phyloP scores from a whole-genome alignment of 53 echinoderm and acorn worm species.

The Patiria pectinifera region DNA sequence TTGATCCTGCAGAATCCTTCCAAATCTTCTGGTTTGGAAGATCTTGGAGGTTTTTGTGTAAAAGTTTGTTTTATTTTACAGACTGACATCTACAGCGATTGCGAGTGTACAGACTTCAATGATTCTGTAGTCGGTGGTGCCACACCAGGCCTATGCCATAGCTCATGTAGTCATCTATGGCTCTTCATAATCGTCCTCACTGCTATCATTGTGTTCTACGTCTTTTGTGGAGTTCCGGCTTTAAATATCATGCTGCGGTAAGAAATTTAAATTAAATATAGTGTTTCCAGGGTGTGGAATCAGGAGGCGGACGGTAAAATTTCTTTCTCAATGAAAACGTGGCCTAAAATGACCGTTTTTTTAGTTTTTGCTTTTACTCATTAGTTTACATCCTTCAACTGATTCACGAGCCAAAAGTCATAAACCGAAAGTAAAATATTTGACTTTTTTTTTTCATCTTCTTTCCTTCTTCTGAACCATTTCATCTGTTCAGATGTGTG shows the following conservation, averaged over 20 bases:
- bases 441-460: too few relatives aligned
- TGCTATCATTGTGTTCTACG: slow-evolving; percentile 31
- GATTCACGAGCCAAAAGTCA: background rate
- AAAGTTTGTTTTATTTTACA: background rate
- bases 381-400: too few relatives aligned
- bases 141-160: slow-evolving; percentile 29
- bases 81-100: slow-evolving; percentile 31
- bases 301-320: too few relatives aligned
- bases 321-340: too few relatives aligned
- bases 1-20: background rate
- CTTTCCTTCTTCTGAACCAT: background rate
- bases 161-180: slow-evolving; percentile 20
- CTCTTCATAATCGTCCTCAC: slow-evolving; percentile 35
- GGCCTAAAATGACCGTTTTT: too few relatives aligned
- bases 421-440: background rate
- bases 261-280: background rate
- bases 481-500: slow-evolving; percentile 34
- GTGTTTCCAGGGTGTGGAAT: too few relatives aligned
- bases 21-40: too few relatives aligned
- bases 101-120: slow-evolving; percentile 25
- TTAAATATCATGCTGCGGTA: slow-evolving; percentile 51
- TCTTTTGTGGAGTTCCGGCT: slow-evolving; percentile 36
- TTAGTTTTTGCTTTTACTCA: too few relatives aligned
- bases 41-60: too few relatives aligned
- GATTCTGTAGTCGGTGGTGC: slow-evolving; percentile 2